phyloP scores from a whole-genome alignment of 2,797 vertebrate species.

The Gallinago solitaria region DNA sequence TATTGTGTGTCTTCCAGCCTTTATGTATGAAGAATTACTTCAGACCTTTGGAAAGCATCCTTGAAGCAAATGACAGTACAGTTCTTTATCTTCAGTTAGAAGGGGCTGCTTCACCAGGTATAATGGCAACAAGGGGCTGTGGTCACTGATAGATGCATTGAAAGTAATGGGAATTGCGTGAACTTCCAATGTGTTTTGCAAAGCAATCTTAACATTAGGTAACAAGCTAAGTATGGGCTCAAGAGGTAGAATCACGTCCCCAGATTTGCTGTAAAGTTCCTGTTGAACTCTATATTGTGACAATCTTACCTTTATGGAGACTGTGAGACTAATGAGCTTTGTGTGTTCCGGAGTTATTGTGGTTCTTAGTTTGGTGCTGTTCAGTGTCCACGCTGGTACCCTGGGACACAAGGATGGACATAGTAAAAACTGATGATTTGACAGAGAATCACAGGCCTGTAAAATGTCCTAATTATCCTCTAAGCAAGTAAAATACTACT shows the following conservation, averaged over 20 bases:
- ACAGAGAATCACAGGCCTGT: neutral
- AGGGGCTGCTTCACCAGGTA: neutral
- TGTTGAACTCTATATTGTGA: neutral
- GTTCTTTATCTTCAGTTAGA: neutral
- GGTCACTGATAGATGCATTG: neutral
- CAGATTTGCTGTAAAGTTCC: neutral
- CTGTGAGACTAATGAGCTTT: accelerated
- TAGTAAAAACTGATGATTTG: neutral
- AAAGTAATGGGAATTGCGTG: neutral
- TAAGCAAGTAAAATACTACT: neutral
- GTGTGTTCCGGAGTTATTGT: no score
- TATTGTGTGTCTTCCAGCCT: neutral
- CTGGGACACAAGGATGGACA: accelerated
- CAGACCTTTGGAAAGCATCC: neutral
- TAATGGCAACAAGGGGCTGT: neutral
- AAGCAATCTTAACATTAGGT: no score
- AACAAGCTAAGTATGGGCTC: neutral
- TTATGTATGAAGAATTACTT: neutral
- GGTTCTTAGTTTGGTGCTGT: neutral
- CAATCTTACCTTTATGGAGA: neutral
- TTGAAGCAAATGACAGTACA: neutral
- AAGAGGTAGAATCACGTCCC: neutral
- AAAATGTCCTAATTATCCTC: neutral
- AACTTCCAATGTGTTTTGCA: neutral
- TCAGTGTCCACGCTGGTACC: accelerated